A percentile compares a stretch with the other conserved stretches of the same genome.
These are phyloP conservation scores for Manis crassicaudata DNA, from an alignment of 2,797 vertebrate genomes.

Conservation along the genomic window DNA sequence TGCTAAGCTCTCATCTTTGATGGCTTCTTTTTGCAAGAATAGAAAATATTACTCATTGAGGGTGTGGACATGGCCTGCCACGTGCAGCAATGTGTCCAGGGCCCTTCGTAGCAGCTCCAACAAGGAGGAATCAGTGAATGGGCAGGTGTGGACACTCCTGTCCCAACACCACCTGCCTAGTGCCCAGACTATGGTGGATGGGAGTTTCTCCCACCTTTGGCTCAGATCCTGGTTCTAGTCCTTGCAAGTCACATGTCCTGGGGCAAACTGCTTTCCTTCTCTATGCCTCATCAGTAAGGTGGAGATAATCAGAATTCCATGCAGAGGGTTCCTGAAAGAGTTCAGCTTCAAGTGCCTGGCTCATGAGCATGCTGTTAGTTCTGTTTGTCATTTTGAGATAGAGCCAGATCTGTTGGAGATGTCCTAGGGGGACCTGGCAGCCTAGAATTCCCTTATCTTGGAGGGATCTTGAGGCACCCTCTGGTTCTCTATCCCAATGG, in stretches of 20 bases:
- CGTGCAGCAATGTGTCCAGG: not conserved
- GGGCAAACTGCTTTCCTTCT: not conserved
- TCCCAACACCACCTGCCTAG: not conserved
- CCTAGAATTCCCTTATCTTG: not conserved
- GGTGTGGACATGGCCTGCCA: too few species aligned
- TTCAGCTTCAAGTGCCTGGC: not conserved
- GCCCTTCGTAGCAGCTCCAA: accelerated
- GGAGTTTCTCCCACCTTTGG: not conserved
- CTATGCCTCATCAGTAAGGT: too few species aligned
- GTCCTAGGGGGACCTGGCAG: not conserved
- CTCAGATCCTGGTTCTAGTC: not conserved
- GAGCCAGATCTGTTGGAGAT: not conserved
- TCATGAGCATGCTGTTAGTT: not conserved
- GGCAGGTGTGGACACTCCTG: accelerated
- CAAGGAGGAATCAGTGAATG: not conserved
- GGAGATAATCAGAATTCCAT: not conserved
- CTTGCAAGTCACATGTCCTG: accelerated
- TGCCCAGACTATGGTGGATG: accelerated
- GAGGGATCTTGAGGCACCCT: not conserved
- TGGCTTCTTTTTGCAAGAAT: not conserved
- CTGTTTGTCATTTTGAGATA: not conserved
- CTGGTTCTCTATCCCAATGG: not conserved
- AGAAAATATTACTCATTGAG: not conserved
- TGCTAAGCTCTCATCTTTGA: not conserved
- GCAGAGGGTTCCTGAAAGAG: not conserved